Percentiles rank a stretch among this genome's conserved stretches.
Conservation (phyloP, 2,113 vertebrate genomes). For the Bubo blakistoni region DNA sequence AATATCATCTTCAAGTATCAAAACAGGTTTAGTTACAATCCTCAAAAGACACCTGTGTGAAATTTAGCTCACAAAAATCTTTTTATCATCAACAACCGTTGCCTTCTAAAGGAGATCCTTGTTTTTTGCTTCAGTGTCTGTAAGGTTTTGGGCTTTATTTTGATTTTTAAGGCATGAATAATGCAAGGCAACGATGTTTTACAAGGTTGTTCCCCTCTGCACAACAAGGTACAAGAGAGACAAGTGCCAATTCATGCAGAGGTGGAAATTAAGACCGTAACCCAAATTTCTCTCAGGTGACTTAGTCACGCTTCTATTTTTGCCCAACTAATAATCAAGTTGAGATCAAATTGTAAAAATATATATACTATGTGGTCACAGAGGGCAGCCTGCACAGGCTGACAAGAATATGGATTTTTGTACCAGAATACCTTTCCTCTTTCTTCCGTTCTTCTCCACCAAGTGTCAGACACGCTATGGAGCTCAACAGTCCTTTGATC, state of each 20-base stretch:
- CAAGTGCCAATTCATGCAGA: background rate
- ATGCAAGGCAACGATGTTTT: background rate
- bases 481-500: background rate
- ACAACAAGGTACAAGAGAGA: background rate
- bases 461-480: background rate
- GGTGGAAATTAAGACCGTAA: background rate
- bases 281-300: background rate
- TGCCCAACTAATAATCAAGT: background rate
- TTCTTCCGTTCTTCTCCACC: background rate
- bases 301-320: background rate
- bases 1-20: background rate
- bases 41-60: background rate
- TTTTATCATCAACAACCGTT: background rate
- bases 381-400: background rate
- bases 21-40: background rate
- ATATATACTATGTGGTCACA: fast-evolving
- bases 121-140: background rate
- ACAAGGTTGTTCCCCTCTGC: background rate
- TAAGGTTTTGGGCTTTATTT: background rate
- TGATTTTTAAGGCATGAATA: background rate
- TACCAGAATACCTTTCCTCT: background rate
- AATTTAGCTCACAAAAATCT: background rate
- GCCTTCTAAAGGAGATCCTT: background rate
- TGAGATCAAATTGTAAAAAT: background rate
- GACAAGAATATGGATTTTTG: background rate